Percentiles rank a stretch among this genome's conserved stretches.
Evolutionary conservation across 2,888 invertebrate genomes (phyloP).

Genomic region (Ochropacha duplaris): DNA sequence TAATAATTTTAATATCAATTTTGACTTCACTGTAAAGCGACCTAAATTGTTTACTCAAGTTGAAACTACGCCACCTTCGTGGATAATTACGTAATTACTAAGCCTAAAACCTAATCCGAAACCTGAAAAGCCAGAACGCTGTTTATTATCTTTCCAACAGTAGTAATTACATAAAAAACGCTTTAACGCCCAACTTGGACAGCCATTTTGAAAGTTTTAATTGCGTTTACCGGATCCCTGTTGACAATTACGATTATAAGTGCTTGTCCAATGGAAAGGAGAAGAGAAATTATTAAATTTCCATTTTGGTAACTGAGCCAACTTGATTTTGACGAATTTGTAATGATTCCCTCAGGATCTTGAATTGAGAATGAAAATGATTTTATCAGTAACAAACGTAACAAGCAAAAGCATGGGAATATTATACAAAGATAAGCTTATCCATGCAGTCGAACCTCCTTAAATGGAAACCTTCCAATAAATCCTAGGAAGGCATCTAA

Average conservation of each 20-base stretch:
- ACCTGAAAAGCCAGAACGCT: too few species aligned
- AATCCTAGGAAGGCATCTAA: neutral
- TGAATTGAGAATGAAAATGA: too few species aligned
- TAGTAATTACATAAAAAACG: neutral
- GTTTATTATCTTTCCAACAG: too few species aligned
- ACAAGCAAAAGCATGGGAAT: too few species aligned
- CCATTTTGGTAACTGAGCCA: neutral
- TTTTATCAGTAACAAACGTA: too few species aligned
- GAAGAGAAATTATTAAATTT: constrained; percentile 15
- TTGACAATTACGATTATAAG: constrained; percentile 26
- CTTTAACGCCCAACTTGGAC: neutral
- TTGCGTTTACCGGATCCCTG: constrained; percentile 23
- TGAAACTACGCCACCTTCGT: too few species aligned
- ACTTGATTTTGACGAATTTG: neutral
- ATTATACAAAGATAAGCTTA: neutral
- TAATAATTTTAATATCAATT: too few species aligned
- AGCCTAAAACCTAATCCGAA: too few species aligned
- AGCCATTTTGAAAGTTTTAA: constrained; percentile 20
- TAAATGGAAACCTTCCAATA: neutral
- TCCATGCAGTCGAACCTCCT: neutral
- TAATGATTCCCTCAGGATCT: too few species aligned
- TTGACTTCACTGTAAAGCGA: too few species aligned
- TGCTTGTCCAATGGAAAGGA: constrained; percentile 21
- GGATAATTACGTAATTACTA: too few species aligned
- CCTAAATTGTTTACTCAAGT: too few species aligned